Evolutionary conservation across 2,888 invertebrate species (phyloP), one percentile per base, ranked within the genome.

Genomic region (Drosophila anceps): DNA sequence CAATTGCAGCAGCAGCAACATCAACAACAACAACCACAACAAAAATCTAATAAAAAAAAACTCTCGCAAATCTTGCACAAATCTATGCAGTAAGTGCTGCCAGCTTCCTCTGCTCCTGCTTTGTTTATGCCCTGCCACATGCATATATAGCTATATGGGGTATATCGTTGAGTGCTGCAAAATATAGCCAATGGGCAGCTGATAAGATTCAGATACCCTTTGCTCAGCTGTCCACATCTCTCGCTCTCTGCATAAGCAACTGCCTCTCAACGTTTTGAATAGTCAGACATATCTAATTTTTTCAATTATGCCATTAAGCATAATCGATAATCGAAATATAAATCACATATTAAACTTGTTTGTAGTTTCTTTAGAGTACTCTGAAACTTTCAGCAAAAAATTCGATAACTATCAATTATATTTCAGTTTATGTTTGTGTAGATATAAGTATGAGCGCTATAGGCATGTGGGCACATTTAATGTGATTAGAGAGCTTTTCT

Each of bases 41-140:
- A 39, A 44, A 72, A 73, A 58, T 24, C 9, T 6, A 20, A 58
- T 35, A 33, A 67, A 73, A 67, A 73, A 74, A 63, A 46, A 35
- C 75, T 74, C 69, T 54, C 78, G 53, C 69, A 65, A 69, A 69
- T 69, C 57, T 55, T 57, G 61, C 73, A 44, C 60, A 64, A 75
- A 79, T 75, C 71, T 77, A 61, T 53, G 60, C 70, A 69, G 54
- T 41, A 37, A 51, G 24, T 59, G 20, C 50, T 50, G 46, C 37
- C 33, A 41, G 59, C 37, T 58, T 53, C 60, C 44, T 59, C 31
- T 57, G 37, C 57, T 39, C 8, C 35, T 63, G 57, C 63, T 59
- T 55, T 39, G 41, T 37, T 66, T 43, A 29, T 66, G 44, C 58
- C 58, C 58, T 35, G 44, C 35, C 27, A 50, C n/a, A 15, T 24